phyloP scores from a whole-genome alignment of 1,140 invertebrate species.

The Calycopis cecrops region DNA sequence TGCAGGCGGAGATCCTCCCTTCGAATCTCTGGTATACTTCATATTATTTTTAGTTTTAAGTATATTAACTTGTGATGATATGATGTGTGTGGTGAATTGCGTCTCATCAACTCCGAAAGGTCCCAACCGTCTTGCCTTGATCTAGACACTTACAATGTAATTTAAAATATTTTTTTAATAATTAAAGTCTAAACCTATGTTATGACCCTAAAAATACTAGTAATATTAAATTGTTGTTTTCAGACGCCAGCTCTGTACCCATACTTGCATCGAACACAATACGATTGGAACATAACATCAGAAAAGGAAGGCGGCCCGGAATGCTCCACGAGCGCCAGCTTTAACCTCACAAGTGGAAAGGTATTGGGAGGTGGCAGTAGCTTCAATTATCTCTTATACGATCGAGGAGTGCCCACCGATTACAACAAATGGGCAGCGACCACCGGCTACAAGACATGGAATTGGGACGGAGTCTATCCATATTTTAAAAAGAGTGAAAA shows the following conservation, averaged over 20 bases:
- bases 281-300: conserved; percentile 85
- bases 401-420: conserved; percentile 28
- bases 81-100: too few relatives aligned
- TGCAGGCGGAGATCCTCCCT: conserved; percentile 75
- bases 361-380: conserved; percentile 83
- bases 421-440: conserved; percentile 30
- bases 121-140: too few relatives aligned
- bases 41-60: too few relatives aligned
- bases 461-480: conserved; percentile 23
- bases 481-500: conserved; percentile 33
- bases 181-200: too few relatives aligned
- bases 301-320: conserved; percentile 79
- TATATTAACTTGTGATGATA: too few relatives aligned
- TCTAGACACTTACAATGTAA: too few relatives aligned
- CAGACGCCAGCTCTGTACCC: conserved; percentile 32
- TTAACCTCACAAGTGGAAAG: conserved; percentile 80
- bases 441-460: conserved; percentile 28
- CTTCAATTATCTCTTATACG: conserved; percentile 81
- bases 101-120: too few relatives aligned
- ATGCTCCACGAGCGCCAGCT: conserved; percentile 75
- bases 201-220: too few relatives aligned
- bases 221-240: conserved; percentile 15
- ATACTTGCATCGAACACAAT: conserved; percentile 26
- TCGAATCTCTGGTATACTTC: conserved; percentile 29
- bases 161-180: too few relatives aligned